Evolutionary conservation across 2,113 vertebrate species (phyloP), one percentile per base, ranked within the genome.

Genomic region (Peromyscus polionotus): DNA sequence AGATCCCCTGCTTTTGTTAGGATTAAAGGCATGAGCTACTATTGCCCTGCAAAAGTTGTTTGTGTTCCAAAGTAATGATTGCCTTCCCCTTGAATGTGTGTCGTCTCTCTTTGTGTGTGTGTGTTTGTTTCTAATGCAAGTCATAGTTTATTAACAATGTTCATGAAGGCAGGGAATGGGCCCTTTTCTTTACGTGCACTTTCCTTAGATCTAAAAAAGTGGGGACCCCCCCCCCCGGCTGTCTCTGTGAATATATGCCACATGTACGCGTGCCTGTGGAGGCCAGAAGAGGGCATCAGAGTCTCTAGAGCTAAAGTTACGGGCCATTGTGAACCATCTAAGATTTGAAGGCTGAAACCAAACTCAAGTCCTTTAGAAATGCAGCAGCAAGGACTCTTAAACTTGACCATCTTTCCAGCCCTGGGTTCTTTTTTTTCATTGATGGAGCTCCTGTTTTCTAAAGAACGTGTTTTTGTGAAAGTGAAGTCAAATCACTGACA

Each of bases 391-490:
- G 17, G 72, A 42, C 12, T 28, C 51, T n/a, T 81, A 57, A 61
- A 11, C 54, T n/a, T 33, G 20, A 59, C 57, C 59, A 42, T 19
- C 24, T 84, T 61, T 85, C 81, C 39, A 63, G n/a, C 81, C 59
- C 59, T 63, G 59, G 2, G n/a, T 42, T 83, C 51, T 39, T 19
- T 57, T 57, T 45, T 45, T 76, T 45, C 9, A 57, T 81, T 81
- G 51, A 36, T 19, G 22, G 51, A 57, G 33, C 33, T 81, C 8
- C 92, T 89, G 93, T 95, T 93, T 95, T 92, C 95, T 83, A 94
- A 90, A 88, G 91, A 96, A 48, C 63, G 93, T 94, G 36, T 86
- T 96, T 97, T 96, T 95, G 4, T 92, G 70, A 93, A 97, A 97
- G 76, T 93, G 94, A 96, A 97, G 61, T 88, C 68, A 96, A 94